These are phyloP conservation scores for Dendrolimus kikuchii DNA, from an alignment of 1,140 invertebrate genomes.

Conservation along the genomic window DNA sequence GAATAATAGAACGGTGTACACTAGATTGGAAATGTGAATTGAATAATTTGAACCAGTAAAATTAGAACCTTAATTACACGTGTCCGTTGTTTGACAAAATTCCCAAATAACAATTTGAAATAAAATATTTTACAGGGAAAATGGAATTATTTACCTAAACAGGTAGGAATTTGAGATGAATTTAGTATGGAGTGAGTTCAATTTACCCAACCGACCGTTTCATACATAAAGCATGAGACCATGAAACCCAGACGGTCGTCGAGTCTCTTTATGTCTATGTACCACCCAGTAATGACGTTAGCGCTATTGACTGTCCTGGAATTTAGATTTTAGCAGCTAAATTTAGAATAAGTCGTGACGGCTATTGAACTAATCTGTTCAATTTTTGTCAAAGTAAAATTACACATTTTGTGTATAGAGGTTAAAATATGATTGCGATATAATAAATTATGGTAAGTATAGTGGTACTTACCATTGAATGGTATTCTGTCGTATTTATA, in stretches of 20 bases:
- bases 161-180: constrained; percentile 24
- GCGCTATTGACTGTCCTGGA: background rate
- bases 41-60: constrained; percentile 1
- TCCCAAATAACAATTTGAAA: background rate
- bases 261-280: constrained; percentile 3
- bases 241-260: constrained; percentile 7
- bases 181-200: constrained; percentile 20
- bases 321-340: no score
- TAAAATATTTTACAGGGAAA: constrained; percentile 10
- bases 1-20: no score
- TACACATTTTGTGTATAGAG: no score
- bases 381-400: no score
- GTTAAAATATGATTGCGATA: no score
- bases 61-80: no score
- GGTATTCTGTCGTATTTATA: no score
- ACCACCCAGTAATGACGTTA: constrained; percentile 1
- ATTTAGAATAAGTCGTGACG: no score
- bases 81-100: background rate
- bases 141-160: constrained; percentile 18
- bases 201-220: constrained; percentile 17
- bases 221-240: constrained; percentile 29
- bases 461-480: no score
- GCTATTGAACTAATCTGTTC: no score
- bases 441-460: no score
- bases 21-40: background rate